Evolutionary conservation across 2,888 invertebrate genomes (phyloP).

Genomic region (Leptinotarsa rubiginosa): DNA sequence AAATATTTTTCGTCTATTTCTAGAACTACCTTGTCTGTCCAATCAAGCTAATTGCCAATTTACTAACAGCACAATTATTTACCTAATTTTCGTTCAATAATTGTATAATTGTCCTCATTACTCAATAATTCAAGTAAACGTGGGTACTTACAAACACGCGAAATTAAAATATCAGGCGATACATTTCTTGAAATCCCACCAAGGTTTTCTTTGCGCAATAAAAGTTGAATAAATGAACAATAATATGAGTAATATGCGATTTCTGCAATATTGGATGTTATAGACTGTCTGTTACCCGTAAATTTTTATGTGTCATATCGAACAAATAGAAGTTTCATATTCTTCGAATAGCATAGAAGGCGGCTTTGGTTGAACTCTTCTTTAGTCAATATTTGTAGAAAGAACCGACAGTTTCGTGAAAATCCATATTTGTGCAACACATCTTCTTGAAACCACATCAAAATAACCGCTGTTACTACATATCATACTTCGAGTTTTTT

Average conservation of each 20-base stretch:
- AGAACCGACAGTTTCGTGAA: neutral
- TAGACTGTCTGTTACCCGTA: conserved; percentile 5
- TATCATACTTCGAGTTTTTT: neutral
- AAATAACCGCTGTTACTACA: neutral
- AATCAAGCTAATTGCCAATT: neutral
- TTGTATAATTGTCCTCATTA: neutral
- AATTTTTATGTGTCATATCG: conserved; percentile 19
- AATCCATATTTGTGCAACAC: neutral
- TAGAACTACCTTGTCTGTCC: neutral
- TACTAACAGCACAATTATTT: neutral
- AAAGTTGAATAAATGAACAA: conserved; percentile 15
- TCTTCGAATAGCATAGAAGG: conserved; percentile 14
- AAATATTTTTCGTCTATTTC: neutral
- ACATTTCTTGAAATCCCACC: conserved; percentile 21
- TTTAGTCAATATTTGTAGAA: neutral
- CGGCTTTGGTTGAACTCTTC: conserved; percentile 1
- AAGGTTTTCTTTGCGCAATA: conserved; percentile 23
- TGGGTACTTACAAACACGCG: conserved; percentile 7
- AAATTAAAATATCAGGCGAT: conserved; percentile 11
- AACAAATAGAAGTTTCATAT: conserved; percentile 15
- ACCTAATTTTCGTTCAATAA: neutral
- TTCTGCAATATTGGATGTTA: conserved; percentile 10
- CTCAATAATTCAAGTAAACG: conserved; percentile 2
- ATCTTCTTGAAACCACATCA: no score
- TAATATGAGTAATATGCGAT: conserved; percentile 18